Percentiles rank a stretch among this genome's conserved stretches.
Conservation (phyloP, 2,113 vertebrate genomes). For the Epinephelus fuscoguttatus region DNA sequence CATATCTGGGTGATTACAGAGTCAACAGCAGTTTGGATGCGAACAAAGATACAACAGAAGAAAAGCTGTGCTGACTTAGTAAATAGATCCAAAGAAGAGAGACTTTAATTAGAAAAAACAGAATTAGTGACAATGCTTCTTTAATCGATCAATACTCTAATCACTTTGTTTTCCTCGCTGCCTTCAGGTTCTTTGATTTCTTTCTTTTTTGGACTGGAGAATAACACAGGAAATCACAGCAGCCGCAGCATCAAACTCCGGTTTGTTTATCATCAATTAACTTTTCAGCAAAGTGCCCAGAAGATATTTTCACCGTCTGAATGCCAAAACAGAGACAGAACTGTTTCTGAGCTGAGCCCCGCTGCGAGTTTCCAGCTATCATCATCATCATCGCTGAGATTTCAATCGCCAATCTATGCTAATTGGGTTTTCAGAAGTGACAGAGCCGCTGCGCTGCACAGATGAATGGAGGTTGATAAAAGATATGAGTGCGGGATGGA, state of each 20-base stretch:
- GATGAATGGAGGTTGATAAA: constrained; percentile 28
- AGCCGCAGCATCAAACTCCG: constrained; percentile 38
- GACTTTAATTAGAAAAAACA: constrained; percentile 34
- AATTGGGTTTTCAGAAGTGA: constrained; percentile 50
- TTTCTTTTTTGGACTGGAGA: background rate
- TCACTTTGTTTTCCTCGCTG: constrained; percentile 41
- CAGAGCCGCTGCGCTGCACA: background rate
- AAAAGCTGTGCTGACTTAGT: constrained; percentile 13
- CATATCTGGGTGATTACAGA: background rate
- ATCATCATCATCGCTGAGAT: constrained; percentile 4
- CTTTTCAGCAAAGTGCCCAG: constrained; percentile 29
- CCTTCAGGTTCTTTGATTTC: constrained; percentile 16
- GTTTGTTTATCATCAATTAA: constrained; percentile 22
- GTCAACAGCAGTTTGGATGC: background rate
- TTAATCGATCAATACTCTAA: constrained; percentile 38
- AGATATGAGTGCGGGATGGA: background rate
- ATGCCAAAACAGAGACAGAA: constrained; percentile 22
- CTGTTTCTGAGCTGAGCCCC: background rate
- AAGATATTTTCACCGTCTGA: constrained; percentile 18
- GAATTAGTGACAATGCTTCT: constrained; percentile 23
- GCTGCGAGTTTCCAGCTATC: constrained; percentile 19
- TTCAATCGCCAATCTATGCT: constrained; percentile 32
- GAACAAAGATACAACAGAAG: background rate
- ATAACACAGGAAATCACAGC: constrained; percentile 51
- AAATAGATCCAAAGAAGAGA: constrained; percentile 9